Evolutionary conservation across 2,797 vertebrate genomes (phyloP).

Genomic region (Ptychobarbus kaznakovi): DNA sequence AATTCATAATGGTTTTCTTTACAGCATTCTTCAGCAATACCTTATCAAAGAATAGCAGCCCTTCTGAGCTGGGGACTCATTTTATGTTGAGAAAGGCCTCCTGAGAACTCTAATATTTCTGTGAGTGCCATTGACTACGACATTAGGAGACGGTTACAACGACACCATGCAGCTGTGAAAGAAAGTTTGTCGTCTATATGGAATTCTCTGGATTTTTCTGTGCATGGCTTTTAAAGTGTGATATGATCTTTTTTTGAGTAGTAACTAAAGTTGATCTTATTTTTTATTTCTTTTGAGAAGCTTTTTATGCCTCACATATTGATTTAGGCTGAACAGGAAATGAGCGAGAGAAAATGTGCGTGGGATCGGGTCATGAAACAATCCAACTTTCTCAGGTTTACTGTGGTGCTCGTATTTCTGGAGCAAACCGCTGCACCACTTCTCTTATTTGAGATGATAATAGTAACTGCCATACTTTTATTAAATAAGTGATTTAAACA

Average conservation of each 20-base stretch:
- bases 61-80: conserved; percentile 69
- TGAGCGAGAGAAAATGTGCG: not conserved
- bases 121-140: conserved; percentile 29
- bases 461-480: not conserved
- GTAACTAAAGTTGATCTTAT: not conserved
- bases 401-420: not conserved
- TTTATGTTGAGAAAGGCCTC: conserved; percentile 66
- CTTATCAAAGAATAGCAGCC: conserved; percentile 81
- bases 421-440: not conserved
- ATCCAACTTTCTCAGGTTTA: not conserved
- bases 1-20: conserved; percentile 78
- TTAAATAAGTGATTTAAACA: conserved; percentile 4
- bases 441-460: not conserved
- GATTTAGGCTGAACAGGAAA: conserved; percentile 21
- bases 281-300: not conserved
- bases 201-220: not conserved
- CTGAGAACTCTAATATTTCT: conserved; percentile 54
- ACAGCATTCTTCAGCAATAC: conserved; percentile 70
- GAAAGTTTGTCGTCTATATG: not conserved
- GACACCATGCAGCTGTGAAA: conserved; percentile 1
- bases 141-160: conserved; percentile 21
- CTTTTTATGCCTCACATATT: conserved; percentile 10
- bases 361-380: not conserved
- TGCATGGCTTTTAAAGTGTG: not conserved
- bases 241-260: not conserved